These are phyloP conservation scores for Myripristis murdjan DNA, from an alignment of 2,797 vertebrate genomes.

Conservation along the genomic window DNA sequence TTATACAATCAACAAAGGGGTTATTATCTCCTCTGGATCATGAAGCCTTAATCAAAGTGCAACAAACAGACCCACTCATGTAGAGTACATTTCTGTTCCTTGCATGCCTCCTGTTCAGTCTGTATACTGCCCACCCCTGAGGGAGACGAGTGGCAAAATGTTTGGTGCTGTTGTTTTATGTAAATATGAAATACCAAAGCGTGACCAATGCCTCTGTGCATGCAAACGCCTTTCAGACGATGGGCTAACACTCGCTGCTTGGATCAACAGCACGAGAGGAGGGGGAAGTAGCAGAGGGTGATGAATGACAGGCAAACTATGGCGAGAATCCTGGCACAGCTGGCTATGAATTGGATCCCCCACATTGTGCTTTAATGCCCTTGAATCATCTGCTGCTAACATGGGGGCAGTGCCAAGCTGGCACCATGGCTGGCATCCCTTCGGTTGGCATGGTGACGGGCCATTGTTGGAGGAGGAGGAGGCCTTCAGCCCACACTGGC, in stretches of 20 bases:
- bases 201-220: conserved; percentile 66
- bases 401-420: conserved; percentile 72
- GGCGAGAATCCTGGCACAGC: conserved; percentile 67
- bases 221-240: conserved; percentile 55
- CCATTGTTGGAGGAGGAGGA: conserved; percentile 72
- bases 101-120: conserved; percentile 10
- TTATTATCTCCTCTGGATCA: conserved; percentile 69
- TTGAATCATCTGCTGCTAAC: conserved; percentile 78
- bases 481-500: conserved; percentile 55
- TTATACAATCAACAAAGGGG: conserved; percentile 73
- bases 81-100: not conserved
- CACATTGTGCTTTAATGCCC: conserved; percentile 76
- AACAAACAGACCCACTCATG: conserved; percentile 22
- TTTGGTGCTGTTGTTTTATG: conserved; percentile 50
- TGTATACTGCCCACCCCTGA: conserved; percentile 40
- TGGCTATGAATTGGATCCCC: conserved; percentile 48
- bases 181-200: conserved; percentile 69
- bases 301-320: conserved; percentile 65
- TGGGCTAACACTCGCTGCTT: conserved; percentile 38
- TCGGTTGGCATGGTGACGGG: conserved; percentile 76
- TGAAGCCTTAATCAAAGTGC: conserved; percentile 66
- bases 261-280: conserved; percentile 57
- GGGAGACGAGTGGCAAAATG: conserved; percentile 63
- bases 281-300: conserved; percentile 58
- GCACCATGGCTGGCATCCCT: conserved; percentile 64